Conservation (phyloP, 2,113 vertebrate species). For the Nothobranchius kuhntae region DNA sequence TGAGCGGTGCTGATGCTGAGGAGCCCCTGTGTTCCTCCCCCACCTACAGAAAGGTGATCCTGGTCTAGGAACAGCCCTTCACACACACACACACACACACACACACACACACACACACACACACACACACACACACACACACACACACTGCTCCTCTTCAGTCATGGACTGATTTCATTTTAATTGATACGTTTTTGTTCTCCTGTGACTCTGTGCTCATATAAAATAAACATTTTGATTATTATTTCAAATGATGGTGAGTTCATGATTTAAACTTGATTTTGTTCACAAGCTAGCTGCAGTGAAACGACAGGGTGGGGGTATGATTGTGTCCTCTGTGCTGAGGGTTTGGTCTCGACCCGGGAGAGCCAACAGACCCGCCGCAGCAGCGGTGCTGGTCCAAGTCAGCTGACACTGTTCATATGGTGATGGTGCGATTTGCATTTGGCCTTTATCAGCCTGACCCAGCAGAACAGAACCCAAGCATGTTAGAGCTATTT, state of each 20-base stretch:
- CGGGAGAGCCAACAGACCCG: constrained; percentile 27
- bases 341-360: no score
- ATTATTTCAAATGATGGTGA: not conserved
- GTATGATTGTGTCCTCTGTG: constrained; percentile 43
- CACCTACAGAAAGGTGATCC: constrained; percentile 46
- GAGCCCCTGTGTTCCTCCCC: constrained; percentile 59
- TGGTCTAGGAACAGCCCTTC: constrained; percentile 9
- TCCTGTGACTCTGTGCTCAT: no score
- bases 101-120: no score
- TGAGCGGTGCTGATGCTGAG: constrained; percentile 52
- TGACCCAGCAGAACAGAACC: not conserved
- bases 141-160: no score
- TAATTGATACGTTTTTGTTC: no score
- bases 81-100: not conserved
- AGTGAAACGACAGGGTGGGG: no score
- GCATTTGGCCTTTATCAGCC: not conserved
- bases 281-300: not conserved
- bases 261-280: no score
- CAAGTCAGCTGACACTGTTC: not conserved
- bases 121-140: no score
- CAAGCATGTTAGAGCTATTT: not conserved
- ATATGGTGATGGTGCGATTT: not conserved
- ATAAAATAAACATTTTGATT: not conserved
- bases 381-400: constrained; percentile 13
- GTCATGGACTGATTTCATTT: no score